Evolutionary conservation across 2,113 vertebrate species (phyloP).

Genomic region (Epinephelus cyanopodus): DNA sequence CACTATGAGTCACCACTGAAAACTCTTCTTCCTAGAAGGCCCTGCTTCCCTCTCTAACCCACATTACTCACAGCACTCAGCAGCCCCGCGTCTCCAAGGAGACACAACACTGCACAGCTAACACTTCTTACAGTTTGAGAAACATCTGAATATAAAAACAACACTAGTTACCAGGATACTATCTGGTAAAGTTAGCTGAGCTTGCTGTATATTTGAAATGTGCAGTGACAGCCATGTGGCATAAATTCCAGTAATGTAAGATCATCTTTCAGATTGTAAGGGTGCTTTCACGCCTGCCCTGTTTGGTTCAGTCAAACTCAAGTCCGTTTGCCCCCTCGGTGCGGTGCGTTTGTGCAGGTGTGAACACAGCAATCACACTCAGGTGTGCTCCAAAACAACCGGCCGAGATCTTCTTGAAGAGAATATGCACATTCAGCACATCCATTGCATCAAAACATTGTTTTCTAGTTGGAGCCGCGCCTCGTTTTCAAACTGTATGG

Average conservation of each 20-base stretch:
- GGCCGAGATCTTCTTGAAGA: too few relatives aligned
- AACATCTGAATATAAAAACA: constrained; percentile 18
- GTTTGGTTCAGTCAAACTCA: too few relatives aligned
- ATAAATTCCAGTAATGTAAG: too few relatives aligned
- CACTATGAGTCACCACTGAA: constrained; percentile 67
- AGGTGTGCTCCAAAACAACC: too few relatives aligned
- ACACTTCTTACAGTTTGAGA: constrained; percentile 2
- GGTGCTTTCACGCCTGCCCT: too few relatives aligned
- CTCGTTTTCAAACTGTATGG: too few relatives aligned
- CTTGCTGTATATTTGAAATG: neutral
- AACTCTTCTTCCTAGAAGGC: constrained; percentile 28
- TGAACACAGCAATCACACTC: too few relatives aligned
- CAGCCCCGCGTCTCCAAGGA: constrained; percentile 50
- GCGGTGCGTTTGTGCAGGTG: too few relatives aligned
- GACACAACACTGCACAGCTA: constrained; percentile 51
- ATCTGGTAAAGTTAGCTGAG: neutral
- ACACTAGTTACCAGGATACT: constrained; percentile 28
- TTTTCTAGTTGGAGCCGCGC: too few relatives aligned
- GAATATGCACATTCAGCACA: too few relatives aligned
- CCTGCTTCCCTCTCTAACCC: constrained; percentile 5
- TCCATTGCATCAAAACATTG: too few relatives aligned
- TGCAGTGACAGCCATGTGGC: neutral
- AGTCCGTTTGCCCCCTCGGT: too few relatives aligned
- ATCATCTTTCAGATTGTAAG: neutral
- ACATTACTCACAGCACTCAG: constrained; percentile 50